phyloP scores from a whole-genome alignment of 2,888 invertebrate species.

The Drosophila histrio region DNA sequence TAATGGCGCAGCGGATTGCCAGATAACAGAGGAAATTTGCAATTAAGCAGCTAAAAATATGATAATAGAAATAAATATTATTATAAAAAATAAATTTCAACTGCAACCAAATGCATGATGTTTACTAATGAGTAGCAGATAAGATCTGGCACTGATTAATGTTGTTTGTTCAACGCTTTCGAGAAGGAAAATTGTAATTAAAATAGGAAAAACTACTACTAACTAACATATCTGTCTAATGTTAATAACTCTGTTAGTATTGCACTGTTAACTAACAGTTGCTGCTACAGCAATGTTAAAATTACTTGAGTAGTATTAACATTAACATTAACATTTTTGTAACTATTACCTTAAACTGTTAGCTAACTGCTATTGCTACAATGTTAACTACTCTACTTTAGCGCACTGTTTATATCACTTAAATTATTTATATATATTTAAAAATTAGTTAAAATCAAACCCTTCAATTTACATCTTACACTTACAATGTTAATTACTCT shows the following conservation, averaged over 20 bases:
- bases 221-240: not conserved
- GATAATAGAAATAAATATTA: constrained; percentile 22
- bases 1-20: constrained; percentile 28
- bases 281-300: not conserved
- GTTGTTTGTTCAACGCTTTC: not conserved
- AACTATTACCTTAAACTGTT: not conserved
- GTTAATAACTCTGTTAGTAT: not conserved
- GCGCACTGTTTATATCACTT: too few species aligned
- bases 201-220: not conserved
- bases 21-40: constrained; percentile 42
- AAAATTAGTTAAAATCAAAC: not conserved
- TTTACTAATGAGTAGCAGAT: constrained; percentile 24
- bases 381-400: too few species aligned
- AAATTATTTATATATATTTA: too few species aligned
- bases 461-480: not conserved
- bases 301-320: not conserved
- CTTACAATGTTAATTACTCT: not conserved
- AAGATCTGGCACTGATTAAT: constrained; percentile 10
- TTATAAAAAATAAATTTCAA: constrained; percentile 11
- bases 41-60: constrained; percentile 16
- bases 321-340: not conserved
- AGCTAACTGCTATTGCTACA: too few species aligned
- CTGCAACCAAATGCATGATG: constrained; percentile 39
- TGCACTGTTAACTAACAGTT: not conserved
- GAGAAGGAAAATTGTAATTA: not conserved